A percentile compares a stretch with the other conserved stretches of the same genome.
These are phyloP conservation scores for Neolamprologus modestus DNA, from an alignment of 2,113 vertebrate genomes.

Conservation along the genomic window DNA sequence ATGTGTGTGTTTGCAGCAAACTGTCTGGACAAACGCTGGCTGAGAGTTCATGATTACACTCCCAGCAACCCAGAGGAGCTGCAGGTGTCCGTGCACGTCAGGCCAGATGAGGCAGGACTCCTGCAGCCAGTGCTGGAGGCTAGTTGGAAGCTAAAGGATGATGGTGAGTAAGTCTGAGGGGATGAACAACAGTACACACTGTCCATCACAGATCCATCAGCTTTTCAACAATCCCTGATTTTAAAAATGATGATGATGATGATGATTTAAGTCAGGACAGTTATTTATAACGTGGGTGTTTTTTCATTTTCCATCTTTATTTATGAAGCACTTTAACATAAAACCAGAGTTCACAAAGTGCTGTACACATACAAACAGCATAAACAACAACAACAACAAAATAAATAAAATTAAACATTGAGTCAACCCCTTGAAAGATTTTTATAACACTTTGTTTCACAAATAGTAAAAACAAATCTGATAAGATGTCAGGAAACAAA, in stretches of 20 bases:
- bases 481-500: background rate
- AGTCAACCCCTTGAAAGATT: background rate
- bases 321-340: background rate
- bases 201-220: background rate
- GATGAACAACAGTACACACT: rapidly evolving
- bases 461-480: background rate
- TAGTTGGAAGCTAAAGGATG: slow-evolving; percentile 58
- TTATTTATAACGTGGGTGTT: rapidly evolving
- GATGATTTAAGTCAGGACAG: background rate
- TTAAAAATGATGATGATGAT: background rate
- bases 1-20: slow-evolving; percentile 12
- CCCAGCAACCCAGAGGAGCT: slow-evolving; percentile 52
- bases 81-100: background rate
- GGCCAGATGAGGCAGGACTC: slow-evolving; percentile 12
- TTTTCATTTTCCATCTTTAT: background rate
- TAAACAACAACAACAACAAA: background rate
- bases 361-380: rapidly evolving
- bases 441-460: background rate
- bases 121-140: slow-evolving; percentile 54
- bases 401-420: background rate
- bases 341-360: background rate
- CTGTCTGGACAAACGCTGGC: slow-evolving; percentile 50
- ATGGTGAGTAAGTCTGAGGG: slow-evolving; percentile 57
- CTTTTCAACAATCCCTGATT: background rate
- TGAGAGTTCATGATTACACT: background rate